Conservation (phyloP, 2,888 invertebrate species). For the Hypselothyrea guttata region DNA sequence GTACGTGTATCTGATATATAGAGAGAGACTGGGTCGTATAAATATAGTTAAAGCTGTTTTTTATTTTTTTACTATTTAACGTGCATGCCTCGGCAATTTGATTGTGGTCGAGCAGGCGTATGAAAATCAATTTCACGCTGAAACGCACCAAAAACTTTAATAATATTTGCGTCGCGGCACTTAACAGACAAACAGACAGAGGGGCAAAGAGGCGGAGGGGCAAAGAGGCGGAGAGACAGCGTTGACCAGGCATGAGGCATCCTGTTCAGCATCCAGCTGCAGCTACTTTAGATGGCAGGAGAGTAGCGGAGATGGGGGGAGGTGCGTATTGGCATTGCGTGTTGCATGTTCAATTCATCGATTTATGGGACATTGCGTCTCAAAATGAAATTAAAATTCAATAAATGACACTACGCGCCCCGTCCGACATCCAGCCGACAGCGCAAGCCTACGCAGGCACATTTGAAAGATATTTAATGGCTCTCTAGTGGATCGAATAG, state of each 20-base stretch:
- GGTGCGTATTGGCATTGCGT: constrained; percentile 15
- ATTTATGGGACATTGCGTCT: constrained; percentile 60
- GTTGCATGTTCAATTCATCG: constrained; percentile 56
- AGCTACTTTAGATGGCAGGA: not conserved
- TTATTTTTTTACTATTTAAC: constrained; percentile 70
- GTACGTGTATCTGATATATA: not conserved
- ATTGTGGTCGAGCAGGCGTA: constrained; percentile 78
- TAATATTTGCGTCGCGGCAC: constrained; percentile 77
- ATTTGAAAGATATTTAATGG: constrained; percentile 55
- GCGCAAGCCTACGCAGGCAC: constrained; percentile 49
- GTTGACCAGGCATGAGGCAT: constrained; percentile 29
- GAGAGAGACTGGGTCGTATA: constrained; percentile 7
- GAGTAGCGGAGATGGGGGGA: not conserved
- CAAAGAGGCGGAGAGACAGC: constrained; percentile 6
- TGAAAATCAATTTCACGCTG: constrained; percentile 78
- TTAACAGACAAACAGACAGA: constrained; percentile 55
- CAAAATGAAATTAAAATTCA: constrained; percentile 69
- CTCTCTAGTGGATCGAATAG: constrained; percentile 38
- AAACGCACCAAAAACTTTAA: constrained; percentile 78
- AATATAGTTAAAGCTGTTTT: constrained; percentile 46
- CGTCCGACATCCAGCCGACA: constrained; percentile 19
- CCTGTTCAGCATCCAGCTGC: constrained; percentile 35
- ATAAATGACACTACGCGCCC: constrained; percentile 66
- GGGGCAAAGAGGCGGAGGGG: constrained; percentile 4
- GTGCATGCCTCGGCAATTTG: constrained; percentile 76